Evolutionary conservation across 2,797 vertebrate genomes (phyloP).

Genomic region (Peromyscus aztecus): DNA sequence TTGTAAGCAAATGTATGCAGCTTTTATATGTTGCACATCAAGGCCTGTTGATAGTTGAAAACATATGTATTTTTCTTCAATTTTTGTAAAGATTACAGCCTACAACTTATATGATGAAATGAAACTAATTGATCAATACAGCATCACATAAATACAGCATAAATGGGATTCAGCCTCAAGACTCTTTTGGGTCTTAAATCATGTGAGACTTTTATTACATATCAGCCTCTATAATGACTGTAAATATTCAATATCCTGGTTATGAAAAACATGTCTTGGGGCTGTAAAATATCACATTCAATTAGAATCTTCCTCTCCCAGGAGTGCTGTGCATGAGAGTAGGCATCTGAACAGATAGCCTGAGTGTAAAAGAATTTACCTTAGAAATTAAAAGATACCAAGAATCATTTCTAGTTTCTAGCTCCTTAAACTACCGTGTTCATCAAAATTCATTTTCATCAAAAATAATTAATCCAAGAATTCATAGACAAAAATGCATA

Average conservation of each 20-base stretch:
- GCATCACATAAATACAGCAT: not conserved
- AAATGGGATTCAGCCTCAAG: constrained; percentile 58
- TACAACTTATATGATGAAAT: constrained; percentile 40
- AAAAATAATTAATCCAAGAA: constrained; percentile 29
- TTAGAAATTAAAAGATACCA: constrained; percentile 70
- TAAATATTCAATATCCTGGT: constrained; percentile 64
- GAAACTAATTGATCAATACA: constrained; percentile 59
- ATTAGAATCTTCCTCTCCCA: constrained; percentile 60
- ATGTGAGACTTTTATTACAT: constrained; percentile 52
- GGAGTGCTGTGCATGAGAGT: not conserved
- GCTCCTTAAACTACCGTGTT: constrained; percentile 37
- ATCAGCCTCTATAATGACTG: constrained; percentile 46
- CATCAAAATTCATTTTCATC: constrained; percentile 54
- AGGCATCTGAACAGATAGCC: constrained; percentile 50
- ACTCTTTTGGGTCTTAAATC: constrained; percentile 57
- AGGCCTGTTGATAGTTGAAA: not conserved
- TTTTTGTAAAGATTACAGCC: not conserved
- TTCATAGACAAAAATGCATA: not conserved
- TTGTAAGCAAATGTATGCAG: not conserved
- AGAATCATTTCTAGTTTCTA: constrained; percentile 30
- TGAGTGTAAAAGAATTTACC: constrained; percentile 60
- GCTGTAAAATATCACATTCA: constrained; percentile 70
- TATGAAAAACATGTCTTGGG: constrained; percentile 51
- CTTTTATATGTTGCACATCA: not conserved
- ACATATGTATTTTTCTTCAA: not conserved